Base-by-base conservation (phyloP, 2,888 invertebrate genomes). In the Lydus trimaculatus region DNA sequence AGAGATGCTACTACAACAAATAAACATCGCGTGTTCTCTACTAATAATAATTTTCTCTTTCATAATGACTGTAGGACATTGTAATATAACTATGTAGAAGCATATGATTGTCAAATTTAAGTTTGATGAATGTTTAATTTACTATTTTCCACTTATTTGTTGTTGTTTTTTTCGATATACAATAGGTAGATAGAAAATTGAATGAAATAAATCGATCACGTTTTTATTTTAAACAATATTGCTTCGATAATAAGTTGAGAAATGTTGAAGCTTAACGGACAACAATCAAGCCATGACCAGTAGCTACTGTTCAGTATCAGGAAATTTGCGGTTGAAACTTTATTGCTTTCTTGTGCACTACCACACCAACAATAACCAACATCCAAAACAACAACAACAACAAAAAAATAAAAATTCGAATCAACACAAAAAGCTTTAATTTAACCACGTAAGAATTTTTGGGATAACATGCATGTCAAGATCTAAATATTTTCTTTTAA, bases 321-420 rank as follows among this genome's bases (percentile, higher is more conserved):
- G 69, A 69, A 69, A 69, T 69, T 69, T 69, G 69, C 69, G 69
- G 69, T 69, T 61, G 65, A 62, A 58, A 63, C 66, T 62, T 69
- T 69, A 66, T 66, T 69, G 69, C 65, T 64, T 69, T 69, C 65
- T 68, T 67, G 58, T 25, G 25, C 43, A 43, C 13, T 56, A 25
- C 56, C 6, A 23, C 25, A 23, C 25, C 56, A 56, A 56, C 25
- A 56, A 56, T 7, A 23, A 25, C 48, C 5, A n/a, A 20, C 5
- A 17, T 43, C 6, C 7, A 23, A 8, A 23, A 52, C 20, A n/a
- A n/a, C 1, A 52, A 20, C 23, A 52, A 2, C 8, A 52, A 20
- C 23, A 9, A 20, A 11, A 9, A 5, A 5, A n/a, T 0, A 17
- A 43, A n/a, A 43, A 43, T 2, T 5, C 17, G n/a, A 43, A 5